Evolutionary conservation across 1,140 invertebrate genomes (phyloP), one percentile per base, ranked within the genome.

Genomic region (Gryon sp.): DNA sequence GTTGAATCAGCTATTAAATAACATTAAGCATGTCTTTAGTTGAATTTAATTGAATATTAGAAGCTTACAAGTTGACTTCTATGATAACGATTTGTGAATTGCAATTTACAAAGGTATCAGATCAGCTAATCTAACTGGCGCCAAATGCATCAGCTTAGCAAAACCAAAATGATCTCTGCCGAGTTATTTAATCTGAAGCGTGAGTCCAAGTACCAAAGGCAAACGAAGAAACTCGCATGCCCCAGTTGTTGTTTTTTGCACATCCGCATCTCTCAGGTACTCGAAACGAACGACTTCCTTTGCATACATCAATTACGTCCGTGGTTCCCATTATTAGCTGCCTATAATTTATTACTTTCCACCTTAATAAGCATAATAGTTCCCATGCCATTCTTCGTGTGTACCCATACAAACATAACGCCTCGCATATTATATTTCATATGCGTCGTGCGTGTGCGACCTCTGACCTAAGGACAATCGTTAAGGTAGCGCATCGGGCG

Each of bases 311-410:
- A 84, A 87, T 85, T 87, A 86, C 80, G 76, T 76, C 75, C 77
- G 68, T 68, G 79, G 81, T 84, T 86, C 84, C 83, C 85, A 85
- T 84, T 85, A 86, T 86, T 85, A 85, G 80, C 82, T 78, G 79
- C 45, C 82, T 85, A 85, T 89, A 88, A 88, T 88, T 88, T 88
- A 88, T 89, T 87, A 88, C 86, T 88, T 88, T 87, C 86, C 82
- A 84, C 82, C 83, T 88, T 88, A 88, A 88, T 89, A 88, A 89
- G 86, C 86, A 87, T 85, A 85, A 85, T 84, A 83, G 79, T 88
- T 88, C 84, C 83, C 85, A 87, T 85, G 82, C 80, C 74, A 80
- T 83, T 82, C 80, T 73, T 73, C 80, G 66, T 81, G 40, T 40
- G 53, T 59, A 68, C 40, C 46, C 52, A 76, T 43, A 57, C 65